Evolutionary conservation across 64 coral and sea anemone genomes (phyloP).

Genomic region (Platygyra sinensis): DNA sequence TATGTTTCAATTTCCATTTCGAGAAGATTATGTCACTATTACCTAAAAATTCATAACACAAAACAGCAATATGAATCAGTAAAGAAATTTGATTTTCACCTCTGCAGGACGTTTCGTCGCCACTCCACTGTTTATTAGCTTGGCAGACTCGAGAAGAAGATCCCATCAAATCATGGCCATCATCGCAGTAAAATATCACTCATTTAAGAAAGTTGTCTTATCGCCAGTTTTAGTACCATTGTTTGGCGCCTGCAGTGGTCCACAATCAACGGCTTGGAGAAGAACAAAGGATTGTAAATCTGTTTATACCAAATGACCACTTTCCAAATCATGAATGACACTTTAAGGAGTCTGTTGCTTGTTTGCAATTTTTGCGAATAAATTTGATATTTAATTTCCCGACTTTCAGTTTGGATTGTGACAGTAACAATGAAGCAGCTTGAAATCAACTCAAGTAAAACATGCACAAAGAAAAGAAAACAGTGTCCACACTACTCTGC

Average conservation of each 20-base stretch:
- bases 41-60: too few relatives aligned
- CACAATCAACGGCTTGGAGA: slow-evolving; percentile 44
- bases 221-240: slow-evolving; percentile 25
- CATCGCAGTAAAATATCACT: slow-evolving; percentile 27
- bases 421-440: too few relatives aligned
- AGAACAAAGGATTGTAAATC: too few relatives aligned
- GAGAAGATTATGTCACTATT: too few relatives aligned
- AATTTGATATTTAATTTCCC: too few relatives aligned
- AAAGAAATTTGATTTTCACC: slow-evolving; percentile 14
- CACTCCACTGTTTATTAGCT: slow-evolving; percentile 67
- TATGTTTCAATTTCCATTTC: too few relatives aligned
- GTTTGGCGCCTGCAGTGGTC: slow-evolving; percentile 1
- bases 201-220: slow-evolving; percentile 18
- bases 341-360: background rate
- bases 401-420: too few relatives aligned
- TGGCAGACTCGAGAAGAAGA: slow-evolving; percentile 42
- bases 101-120: slow-evolving; percentile 25
- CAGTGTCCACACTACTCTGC: too few relatives aligned
- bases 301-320: background rate
- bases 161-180: slow-evolving; percentile 51
- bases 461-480: too few relatives aligned
- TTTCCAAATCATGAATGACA: background rate
- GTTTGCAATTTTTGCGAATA: too few relatives aligned
- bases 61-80: background rate
- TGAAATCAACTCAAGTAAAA: too few relatives aligned